Evolutionary conservation across 2,797 vertebrate genomes (phyloP).

Genomic region (Onychomys arenicola): DNA sequence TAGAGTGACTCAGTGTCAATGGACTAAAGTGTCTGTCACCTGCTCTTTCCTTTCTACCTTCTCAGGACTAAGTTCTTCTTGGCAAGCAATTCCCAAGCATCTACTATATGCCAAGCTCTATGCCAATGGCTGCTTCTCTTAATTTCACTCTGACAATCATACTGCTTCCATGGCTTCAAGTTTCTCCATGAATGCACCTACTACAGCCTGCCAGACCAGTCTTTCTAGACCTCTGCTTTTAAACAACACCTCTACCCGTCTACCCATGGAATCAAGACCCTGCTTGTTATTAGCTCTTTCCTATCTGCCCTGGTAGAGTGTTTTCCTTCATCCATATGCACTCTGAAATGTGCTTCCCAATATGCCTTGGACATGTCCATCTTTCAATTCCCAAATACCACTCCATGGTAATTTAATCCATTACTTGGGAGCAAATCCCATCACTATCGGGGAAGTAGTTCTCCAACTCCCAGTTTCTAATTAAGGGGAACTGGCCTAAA

Average conservation of each 20-base stretch:
- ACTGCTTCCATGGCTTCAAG: not conserved
- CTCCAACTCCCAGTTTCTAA: not conserved
- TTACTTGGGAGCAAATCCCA: not conserved
- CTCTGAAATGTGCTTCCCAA: not conserved
- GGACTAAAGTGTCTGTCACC: not conserved
- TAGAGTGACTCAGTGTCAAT: not conserved
- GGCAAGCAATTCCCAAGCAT: not conserved
- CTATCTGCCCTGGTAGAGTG: not conserved
- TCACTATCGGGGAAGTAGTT: not conserved
- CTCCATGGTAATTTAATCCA: not conserved
- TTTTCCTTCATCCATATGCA: not conserved
- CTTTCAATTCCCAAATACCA: not conserved
- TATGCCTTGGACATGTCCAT: not conserved
- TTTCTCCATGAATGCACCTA: not conserved
- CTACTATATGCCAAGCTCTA: not conserved
- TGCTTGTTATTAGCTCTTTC: not conserved
- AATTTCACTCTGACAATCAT: not conserved
- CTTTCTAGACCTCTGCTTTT: not conserved
- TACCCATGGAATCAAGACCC: not conserved
- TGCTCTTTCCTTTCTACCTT: not conserved
- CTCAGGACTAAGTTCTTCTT: not conserved
- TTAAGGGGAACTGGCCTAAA: not conserved
- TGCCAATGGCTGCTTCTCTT: not conserved
- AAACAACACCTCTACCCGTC: not conserved
- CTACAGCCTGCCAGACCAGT: not conserved